Conservation (phyloP, 2,888 invertebrate species). For the Thysanoteuthis rhombus region DNA sequence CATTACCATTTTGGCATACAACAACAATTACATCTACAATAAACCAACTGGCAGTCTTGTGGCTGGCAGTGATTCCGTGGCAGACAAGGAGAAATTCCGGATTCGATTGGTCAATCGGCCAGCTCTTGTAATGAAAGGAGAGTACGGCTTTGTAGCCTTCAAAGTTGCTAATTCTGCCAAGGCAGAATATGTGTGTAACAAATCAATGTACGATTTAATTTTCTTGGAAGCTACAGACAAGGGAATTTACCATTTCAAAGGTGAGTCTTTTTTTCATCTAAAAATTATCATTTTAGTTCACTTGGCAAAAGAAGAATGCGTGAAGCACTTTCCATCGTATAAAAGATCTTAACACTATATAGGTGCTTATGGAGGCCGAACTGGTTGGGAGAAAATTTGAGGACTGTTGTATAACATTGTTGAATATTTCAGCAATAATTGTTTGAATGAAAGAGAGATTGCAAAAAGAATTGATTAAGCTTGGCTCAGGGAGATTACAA, state of each 20-base stretch:
- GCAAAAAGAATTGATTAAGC: too few species aligned
- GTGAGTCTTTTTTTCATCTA: slow-evolving; percentile 69
- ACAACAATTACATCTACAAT: slow-evolving; percentile 91
- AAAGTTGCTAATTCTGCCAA: slow-evolving; percentile 80
- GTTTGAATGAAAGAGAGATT: too few species aligned
- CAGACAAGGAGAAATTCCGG: slow-evolving; percentile 90
- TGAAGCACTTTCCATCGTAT: too few species aligned
- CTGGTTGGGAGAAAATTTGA: too few species aligned
- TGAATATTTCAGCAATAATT: too few species aligned
- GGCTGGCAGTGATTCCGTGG: slow-evolving; percentile 84
- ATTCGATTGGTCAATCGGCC: slow-evolving; percentile 78
- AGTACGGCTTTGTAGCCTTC: slow-evolving; percentile 95
- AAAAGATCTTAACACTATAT: too few species aligned
- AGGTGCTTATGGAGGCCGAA: too few species aligned
- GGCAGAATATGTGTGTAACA: slow-evolving; percentile 85
- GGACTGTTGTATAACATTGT: too few species aligned
- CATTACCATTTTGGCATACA: slow-evolving; percentile 90
- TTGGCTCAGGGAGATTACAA: too few species aligned
- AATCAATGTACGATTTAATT: slow-evolving; percentile 92
- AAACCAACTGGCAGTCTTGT: slow-evolving; percentile 94
- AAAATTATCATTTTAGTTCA: too few species aligned
- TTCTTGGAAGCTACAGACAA: slow-evolving; percentile 85
- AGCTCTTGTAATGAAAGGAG: slow-evolving; percentile 90
- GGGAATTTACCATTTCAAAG: slow-evolving; percentile 91
- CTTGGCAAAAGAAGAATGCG: too few species aligned